phyloP scores from a whole-genome alignment of 2,113 vertebrate species.

The Ceuthmochares aereus region DNA sequence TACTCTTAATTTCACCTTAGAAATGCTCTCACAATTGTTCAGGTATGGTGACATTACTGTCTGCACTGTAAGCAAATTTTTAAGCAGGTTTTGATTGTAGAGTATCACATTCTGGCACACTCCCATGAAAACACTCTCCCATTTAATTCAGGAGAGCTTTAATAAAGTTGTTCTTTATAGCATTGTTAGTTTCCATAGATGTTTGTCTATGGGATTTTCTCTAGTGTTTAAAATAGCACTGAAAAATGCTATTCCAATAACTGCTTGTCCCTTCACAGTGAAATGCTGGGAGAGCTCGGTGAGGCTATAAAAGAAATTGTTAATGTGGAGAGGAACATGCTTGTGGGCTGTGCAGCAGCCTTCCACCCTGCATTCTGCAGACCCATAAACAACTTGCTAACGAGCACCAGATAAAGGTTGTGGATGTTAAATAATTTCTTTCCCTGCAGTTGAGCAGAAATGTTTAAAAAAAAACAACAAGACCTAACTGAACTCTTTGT shows the following conservation, averaged over 20 bases:
- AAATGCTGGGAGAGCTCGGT: not conserved
- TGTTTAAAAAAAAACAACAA: not conserved
- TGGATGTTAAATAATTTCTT: not conserved
- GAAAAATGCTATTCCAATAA: not conserved
- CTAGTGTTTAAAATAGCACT: not conserved
- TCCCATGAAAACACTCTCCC: not conserved
- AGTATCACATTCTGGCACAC: not conserved
- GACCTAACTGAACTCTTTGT: not conserved
- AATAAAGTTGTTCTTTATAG: not conserved
- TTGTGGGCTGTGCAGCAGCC: not conserved
- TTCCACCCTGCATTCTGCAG: not conserved
- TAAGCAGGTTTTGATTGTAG: not conserved
- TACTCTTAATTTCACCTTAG: not conserved
- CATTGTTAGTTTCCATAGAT: not conserved
- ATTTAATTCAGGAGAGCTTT: not conserved
- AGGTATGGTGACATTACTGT: not conserved
- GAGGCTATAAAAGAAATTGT: not conserved
- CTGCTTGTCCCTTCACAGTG: not conserved
- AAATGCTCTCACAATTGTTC: not conserved
- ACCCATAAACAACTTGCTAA: slow-evolving; percentile 44
- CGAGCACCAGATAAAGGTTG: not conserved
- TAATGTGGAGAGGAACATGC: not conserved
- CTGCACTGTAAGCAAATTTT: not conserved
- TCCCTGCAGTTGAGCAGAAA: not conserved
- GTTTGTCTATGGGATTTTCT: not conserved